Evolutionary conservation across 2,113 vertebrate genomes (phyloP).

Genomic region (Lycaon pictus): DNA sequence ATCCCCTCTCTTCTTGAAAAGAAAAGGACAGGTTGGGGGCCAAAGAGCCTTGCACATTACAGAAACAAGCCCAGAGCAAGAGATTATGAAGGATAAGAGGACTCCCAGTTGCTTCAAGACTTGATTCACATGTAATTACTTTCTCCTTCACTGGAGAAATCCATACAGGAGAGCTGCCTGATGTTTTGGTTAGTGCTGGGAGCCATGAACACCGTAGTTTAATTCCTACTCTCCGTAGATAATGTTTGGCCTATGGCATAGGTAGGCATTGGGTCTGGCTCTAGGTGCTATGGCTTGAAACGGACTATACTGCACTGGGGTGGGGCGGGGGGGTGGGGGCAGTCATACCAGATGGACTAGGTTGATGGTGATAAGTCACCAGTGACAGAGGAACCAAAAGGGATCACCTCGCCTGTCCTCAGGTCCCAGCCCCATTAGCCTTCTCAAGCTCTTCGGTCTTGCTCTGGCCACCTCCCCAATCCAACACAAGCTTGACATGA

Average conservation of each 20-base stretch:
- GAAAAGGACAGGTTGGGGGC: neutral
- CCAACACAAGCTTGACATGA: neutral
- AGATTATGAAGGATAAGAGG: neutral
- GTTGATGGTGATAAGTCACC: neutral
- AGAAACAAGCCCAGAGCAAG: neutral
- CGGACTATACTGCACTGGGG: neutral
- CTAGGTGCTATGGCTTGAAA: neutral
- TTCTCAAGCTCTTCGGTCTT: neutral
- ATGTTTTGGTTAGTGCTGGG: neutral
- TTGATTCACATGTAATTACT: neutral
- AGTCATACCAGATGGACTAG: neutral
- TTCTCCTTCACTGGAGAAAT: slow-evolving; percentile 44
- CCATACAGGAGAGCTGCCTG: neutral
- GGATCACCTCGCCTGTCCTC: neutral
- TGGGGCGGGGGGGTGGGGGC: too few relatives aligned
- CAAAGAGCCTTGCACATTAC: neutral
- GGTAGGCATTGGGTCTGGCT: neutral
- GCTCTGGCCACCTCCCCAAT: neutral
- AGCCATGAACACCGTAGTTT: neutral
- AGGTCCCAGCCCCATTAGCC: neutral
- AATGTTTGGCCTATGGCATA: neutral
- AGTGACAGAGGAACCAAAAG: neutral
- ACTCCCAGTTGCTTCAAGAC: neutral
- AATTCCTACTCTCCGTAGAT: neutral
- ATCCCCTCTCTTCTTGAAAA: neutral